Conservation (phyloP, 2,797 vertebrate genomes). For the Bradypus variegatus region DNA sequence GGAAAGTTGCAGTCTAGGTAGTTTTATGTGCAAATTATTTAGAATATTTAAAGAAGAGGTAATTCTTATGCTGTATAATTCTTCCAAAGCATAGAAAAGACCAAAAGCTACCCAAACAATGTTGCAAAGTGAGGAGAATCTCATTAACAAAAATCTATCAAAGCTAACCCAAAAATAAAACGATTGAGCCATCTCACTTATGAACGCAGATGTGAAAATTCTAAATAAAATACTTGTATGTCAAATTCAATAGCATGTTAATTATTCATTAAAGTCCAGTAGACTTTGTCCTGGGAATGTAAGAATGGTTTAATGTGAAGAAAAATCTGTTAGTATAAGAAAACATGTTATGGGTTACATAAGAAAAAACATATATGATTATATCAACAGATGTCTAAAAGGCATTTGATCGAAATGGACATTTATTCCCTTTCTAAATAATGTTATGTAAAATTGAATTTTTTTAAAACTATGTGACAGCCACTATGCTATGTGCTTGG, state of each 20-base stretch:
- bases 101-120: background rate
- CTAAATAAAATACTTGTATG: background rate
- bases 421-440: background rate
- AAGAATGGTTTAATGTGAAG: background rate
- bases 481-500: background rate
- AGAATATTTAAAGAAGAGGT: background rate
- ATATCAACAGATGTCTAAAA: background rate
- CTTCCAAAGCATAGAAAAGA: background rate
- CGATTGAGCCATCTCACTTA: background rate
- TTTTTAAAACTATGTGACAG: background rate
- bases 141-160: background rate
- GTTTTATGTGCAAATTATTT: background rate
- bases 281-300: background rate
- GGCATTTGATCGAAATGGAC: background rate
- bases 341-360: background rate
- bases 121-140: background rate
- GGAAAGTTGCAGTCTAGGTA: background rate
- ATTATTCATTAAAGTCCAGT: background rate
- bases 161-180: background rate
- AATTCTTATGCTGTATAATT: background rate
- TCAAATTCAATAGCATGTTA: background rate
- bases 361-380: background rate
- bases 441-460: background rate
- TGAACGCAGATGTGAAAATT: background rate
- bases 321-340: background rate